A percentile compares a stretch with the other conserved stretches of the same genome.
phyloP scores from a whole-genome alignment of 1,140 invertebrate species.

The Lethrus apterus region DNA sequence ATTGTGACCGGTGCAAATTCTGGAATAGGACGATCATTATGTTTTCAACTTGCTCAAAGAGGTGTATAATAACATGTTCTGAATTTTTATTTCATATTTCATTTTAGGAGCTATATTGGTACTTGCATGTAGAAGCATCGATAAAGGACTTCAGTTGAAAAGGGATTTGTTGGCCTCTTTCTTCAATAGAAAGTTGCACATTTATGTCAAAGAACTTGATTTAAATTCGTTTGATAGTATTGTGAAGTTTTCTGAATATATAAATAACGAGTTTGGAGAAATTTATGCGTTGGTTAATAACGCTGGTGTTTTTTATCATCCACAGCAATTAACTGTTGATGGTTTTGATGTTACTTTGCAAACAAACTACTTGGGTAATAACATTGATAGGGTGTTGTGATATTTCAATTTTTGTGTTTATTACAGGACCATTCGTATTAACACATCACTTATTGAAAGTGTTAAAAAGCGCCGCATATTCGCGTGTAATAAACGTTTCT shows the following conservation, averaged over 20 bases:
- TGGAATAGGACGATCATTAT: conserved; percentile 53
- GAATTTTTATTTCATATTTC: too few relatives aligned
- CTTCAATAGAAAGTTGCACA: conserved; percentile 31
- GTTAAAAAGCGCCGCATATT: conserved; percentile 27
- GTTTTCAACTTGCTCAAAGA: conserved; percentile 42
- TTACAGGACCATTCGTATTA: conserved; percentile 37
- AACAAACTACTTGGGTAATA: conserved; percentile 53
- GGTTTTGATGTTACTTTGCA: conserved; percentile 54
- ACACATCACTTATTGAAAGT: conserved; percentile 33
- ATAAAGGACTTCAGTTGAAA: conserved; percentile 41
- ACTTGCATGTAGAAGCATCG: conserved; percentile 46
- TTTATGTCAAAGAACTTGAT: conserved; percentile 35
- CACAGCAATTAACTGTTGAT: conserved; percentile 48
- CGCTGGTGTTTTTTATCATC: conserved; percentile 52
- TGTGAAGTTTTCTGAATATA: conserved; percentile 29
- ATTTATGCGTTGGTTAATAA: conserved; percentile 52
- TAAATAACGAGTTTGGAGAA: conserved; percentile 29
- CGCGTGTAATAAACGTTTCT: conserved; percentile 36
- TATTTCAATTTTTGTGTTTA: background rate
- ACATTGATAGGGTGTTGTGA: background rate
- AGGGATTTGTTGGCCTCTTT: conserved; percentile 25
- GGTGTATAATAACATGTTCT: conserved; percentile 20
- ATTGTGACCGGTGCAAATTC: conserved; percentile 54
- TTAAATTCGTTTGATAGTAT: conserved; percentile 35
- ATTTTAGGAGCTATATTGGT: conserved; percentile 44